Evolutionary conservation across 2,797 vertebrate species (phyloP).

Genomic region (Bovichtus variegatus): DNA sequence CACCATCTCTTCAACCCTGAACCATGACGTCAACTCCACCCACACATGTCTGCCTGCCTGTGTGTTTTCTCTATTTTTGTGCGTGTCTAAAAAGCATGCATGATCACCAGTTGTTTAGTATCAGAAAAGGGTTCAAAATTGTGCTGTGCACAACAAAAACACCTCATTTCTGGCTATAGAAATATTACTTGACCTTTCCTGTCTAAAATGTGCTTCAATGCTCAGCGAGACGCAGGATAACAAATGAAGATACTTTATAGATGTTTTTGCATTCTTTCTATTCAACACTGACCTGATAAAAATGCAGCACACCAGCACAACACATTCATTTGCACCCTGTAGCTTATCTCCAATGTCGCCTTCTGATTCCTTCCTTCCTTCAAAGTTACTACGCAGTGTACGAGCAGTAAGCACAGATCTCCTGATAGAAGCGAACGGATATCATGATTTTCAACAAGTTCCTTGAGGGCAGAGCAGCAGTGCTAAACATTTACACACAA

Average conservation of each 20-base stretch:
- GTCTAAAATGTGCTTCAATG: neutral
- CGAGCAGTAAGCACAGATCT: neutral
- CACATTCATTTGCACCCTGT: neutral
- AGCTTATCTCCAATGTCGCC: neutral
- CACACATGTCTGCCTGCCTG: neutral
- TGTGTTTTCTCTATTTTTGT: neutral
- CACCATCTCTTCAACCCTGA: neutral
- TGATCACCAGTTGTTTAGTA: neutral
- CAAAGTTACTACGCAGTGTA: neutral
- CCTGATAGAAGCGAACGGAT: neutral
- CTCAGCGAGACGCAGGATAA: no score
- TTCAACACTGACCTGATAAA: no score
- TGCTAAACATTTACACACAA: neutral
- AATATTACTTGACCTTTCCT: neutral
- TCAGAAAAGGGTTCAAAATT: neutral
- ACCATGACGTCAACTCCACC: neutral
- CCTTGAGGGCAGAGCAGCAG: neutral
- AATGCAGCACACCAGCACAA: neutral
- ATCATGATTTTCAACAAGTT: neutral
- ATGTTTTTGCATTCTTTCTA: no score
- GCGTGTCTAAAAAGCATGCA: neutral
- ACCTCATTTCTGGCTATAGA: neutral
- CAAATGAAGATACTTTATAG: no score
- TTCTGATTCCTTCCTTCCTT: neutral
- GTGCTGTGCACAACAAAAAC: neutral